These are phyloP conservation scores for Pomatostomus ruficeps DNA, from an alignment of 2,113 vertebrate genomes.

Conservation along the genomic window DNA sequence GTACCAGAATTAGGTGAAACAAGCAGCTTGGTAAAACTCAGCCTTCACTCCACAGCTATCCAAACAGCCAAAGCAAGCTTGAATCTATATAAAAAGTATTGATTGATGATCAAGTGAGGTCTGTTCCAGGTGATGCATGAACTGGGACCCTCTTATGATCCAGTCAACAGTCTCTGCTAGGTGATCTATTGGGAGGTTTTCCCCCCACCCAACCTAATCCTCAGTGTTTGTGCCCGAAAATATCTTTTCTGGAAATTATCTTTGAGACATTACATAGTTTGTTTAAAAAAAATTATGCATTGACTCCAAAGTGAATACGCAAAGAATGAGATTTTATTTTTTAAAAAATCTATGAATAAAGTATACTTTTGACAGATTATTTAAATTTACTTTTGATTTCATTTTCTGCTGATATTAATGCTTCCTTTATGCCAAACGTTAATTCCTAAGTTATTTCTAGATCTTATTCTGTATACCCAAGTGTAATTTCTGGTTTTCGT, in stretches of 20 bases:
- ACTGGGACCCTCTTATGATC: neutral
- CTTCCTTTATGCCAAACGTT: neutral
- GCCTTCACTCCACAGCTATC: constrained; percentile 37
- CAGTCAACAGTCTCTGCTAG: neutral
- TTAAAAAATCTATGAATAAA: neutral
- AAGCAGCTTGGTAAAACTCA: constrained; percentile 55
- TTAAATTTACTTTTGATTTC: neutral
- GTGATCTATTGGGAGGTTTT: constrained; percentile 1
- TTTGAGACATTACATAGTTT: neutral
- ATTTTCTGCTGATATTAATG: neutral
- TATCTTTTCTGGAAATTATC: constrained; percentile 36
- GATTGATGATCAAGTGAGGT: constrained; percentile 32
- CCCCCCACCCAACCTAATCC: neutral
- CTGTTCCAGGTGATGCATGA: neutral
- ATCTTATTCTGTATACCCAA: neutral
- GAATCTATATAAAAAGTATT: constrained; percentile 24
- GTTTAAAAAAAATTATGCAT: neutral
- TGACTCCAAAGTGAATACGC: neutral
- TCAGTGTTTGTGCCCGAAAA: neutral
- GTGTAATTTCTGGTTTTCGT: neutral
- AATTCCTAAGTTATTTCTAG: neutral
- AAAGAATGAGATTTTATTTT: neutral
- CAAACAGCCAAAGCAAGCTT: constrained; percentile 30
- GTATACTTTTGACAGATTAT: neutral
- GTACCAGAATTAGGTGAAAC: constrained; percentile 50